Evolutionary conservation across 2,113 vertebrate species (phyloP), one percentile per base, ranked within the genome.

Genomic region (Strix aluco): DNA sequence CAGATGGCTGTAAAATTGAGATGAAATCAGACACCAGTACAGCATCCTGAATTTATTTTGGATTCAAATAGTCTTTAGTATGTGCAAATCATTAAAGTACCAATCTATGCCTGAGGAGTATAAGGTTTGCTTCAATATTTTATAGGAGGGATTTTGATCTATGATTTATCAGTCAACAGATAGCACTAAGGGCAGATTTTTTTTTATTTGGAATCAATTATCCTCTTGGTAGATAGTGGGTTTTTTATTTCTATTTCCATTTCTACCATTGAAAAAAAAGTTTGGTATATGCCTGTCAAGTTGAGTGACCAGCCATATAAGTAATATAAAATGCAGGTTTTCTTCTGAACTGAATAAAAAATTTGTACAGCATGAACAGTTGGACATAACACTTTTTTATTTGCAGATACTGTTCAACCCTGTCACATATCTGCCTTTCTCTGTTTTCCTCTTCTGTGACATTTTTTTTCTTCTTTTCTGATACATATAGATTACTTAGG

Each of bases 161-260:
- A 97, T 98, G 98, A 97, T 98, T 98, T 98, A 97, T 97, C 93
- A 98, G 95, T 95, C 94, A 98, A 95, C 96, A 97, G 85, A 94
- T 72, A 97, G 88, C 70, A 95, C 65, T 96, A 91, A 97, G 85
- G 51, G 79, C 38, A 92, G 52, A 34, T 70, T 62, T 74, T 54
- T 92, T 90, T 54, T 65, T 61, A 86, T 96, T 97, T 97, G 49
- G 77, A 98, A 97, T 98, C 95, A 97, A 93, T 98, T 96, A 92
- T 81, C 90, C 46, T 93, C 90, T 79, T 88, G 71, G 79, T 89
- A 96, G 70, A 82, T 92, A 52, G 59, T 55, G 17, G 1, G 0
- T 8, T 6, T 95, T 72, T 93, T 92, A 91, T 93, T 97, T 95
- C 55, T 66, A 65, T 94, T 78, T 82, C 72, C 26, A 94, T 79